Evolutionary conservation across 2,797 vertebrate genomes (phyloP).

Genomic region (Mallotus villosus): DNA sequence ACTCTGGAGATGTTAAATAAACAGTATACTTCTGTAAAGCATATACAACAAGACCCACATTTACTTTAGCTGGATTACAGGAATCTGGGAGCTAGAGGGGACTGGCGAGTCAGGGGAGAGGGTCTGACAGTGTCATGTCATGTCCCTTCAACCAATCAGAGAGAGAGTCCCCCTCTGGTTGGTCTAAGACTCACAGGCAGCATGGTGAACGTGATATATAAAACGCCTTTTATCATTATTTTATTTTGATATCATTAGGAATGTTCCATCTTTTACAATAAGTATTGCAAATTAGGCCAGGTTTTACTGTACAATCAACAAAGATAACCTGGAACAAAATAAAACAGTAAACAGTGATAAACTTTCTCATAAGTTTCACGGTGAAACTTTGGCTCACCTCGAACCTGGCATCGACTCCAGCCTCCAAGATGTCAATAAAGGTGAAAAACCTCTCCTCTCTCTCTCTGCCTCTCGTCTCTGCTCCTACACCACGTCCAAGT

Average conservation of each 20-base stretch:
- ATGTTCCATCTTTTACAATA: no score
- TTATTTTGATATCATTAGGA: no score
- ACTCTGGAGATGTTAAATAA: constrained; percentile 80
- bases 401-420: constrained; percentile 13
- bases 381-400: constrained; percentile 28
- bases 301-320: neutral
- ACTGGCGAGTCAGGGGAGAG: constrained; percentile 62
- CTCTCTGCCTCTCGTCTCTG: neutral
- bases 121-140: constrained; percentile 62
- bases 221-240: no score
- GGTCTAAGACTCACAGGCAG: neutral
- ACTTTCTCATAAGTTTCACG: neutral
- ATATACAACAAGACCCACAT: constrained; percentile 80
- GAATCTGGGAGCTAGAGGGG: constrained; percentile 76
- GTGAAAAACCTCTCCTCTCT: neutral
- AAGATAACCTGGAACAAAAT: neutral
- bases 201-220: neutral
- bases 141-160: constrained; percentile 44
- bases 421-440: constrained; percentile 7
- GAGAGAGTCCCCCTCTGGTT: constrained; percentile 15
- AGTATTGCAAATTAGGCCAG: no score
- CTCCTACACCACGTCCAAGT: constrained; percentile 26
- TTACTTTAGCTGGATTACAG: constrained; percentile 81
- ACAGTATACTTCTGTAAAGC: constrained; percentile 78
- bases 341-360: no score